Evolutionary conservation across 1,140 invertebrate genomes (phyloP), one percentile per base, ranked within the genome.

Genomic region (Drosophila azteca): DNA sequence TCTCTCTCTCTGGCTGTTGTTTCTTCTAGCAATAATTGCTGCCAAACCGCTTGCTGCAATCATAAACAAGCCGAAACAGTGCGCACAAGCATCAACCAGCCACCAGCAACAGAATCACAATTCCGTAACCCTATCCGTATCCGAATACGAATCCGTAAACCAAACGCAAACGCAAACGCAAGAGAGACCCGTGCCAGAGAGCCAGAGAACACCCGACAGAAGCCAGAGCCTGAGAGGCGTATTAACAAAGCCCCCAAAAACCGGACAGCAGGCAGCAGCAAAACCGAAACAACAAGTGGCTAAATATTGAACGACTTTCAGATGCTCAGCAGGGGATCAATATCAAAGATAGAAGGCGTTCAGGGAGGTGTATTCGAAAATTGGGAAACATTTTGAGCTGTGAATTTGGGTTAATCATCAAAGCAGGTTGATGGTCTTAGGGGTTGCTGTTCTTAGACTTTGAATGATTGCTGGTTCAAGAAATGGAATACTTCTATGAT

Each of bases 31-130:
- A 63, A 82, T 87, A 82, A 87, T 87, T 88, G 81, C 60, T 77
- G 76, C 70, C 62, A 63, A 78, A 82, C 74, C 68, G 79, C 85
- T 84, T 77, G 65, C 73, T 82, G 82, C 74, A 85, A 74, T 81
- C 77, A 81, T 81, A 77, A 75, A 82, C 68, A 68, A 83, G 61
- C 71, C 49, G 26, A 50, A 58, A 58, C 35, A 39, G 35, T 39
- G 35, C 35, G 35, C 35, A 39, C 54, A 26, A 58, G 44, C 35
- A 22, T 8, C 46, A 31, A 48, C 11, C 31, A 57, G 48, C 54
- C 46, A 35, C 35, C 39, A 71, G 50, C n/a, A 62, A 52, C 53
- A 41, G 41, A 43, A 55, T 43, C 35, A 13, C 35, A 39, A 39
- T 39, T 11, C 35, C 35, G 11, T 39, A 39, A 13, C 35, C 35